These are phyloP conservation scores for Pteria penguin DNA, from an alignment of 2,888 invertebrate species.

Conservation along the genomic window DNA sequence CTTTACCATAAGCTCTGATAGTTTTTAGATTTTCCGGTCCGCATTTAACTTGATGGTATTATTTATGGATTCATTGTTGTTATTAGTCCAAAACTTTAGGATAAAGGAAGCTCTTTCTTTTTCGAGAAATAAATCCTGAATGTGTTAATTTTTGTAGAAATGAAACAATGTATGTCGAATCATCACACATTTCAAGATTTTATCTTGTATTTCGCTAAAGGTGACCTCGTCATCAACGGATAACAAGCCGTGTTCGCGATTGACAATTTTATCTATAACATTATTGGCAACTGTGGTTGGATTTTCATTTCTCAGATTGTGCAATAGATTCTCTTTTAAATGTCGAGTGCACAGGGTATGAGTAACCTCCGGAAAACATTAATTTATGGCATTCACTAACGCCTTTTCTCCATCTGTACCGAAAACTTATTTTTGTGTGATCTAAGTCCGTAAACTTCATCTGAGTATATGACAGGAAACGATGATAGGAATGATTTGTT, in stretches of 20 bases:
- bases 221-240: not conserved
- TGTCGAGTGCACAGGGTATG: not conserved
- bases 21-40: constrained; percentile 10
- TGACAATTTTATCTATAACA: not conserved
- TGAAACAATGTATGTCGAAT: no score
- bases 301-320: not conserved
- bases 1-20: not conserved
- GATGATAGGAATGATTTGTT: not conserved
- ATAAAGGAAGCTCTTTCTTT: not conserved
- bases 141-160: no score
- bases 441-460: not conserved
- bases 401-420: constrained; percentile 20
- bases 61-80: constrained; percentile 23
- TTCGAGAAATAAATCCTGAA: no score
- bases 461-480: not conserved
- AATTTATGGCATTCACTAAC: not conserved
- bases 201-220: not conserved
- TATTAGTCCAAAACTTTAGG: constrained; percentile 12
- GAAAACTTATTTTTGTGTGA: not conserved
- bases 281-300: not conserved
- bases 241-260: not conserved
- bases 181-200: not conserved
- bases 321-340: not conserved
- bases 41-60: constrained; percentile 8
- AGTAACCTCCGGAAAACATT: not conserved